Evolutionary conservation across 2,888 invertebrate genomes (phyloP).

Genomic region (Argynnis bischoffii): DNA sequence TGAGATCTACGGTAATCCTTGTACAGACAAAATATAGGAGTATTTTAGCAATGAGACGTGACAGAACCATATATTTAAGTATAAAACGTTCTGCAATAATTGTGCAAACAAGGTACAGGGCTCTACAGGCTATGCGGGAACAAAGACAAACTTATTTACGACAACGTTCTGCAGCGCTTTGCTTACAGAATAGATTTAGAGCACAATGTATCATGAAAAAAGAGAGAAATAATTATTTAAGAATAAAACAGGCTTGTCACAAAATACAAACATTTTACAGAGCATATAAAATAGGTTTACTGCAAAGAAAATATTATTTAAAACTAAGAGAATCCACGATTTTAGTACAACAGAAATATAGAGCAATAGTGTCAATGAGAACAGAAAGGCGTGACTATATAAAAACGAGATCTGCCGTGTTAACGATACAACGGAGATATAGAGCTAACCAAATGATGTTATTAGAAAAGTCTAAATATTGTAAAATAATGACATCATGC

Average conservation of each 20-base stretch:
- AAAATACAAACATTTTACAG: constrained; percentile 70
- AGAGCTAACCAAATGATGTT: constrained; percentile 61
- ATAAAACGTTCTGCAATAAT: constrained; percentile 50
- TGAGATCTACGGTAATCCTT: constrained; percentile 58
- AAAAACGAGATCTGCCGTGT: constrained; percentile 44
- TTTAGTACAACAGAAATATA: constrained; percentile 58
- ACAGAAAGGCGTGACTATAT: constrained; percentile 52
- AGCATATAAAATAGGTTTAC: constrained; percentile 51
- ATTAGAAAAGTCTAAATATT: constrained; percentile 58
- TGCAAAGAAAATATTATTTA: constrained; percentile 56
- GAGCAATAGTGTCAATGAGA: constrained; percentile 59
- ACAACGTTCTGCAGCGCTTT: constrained; percentile 45
- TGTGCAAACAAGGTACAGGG: constrained; percentile 69
- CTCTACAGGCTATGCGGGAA: constrained; percentile 54
- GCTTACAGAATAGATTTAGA: constrained; percentile 63
- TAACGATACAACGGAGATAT: constrained; percentile 62
- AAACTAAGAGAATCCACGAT: constrained; percentile 50
- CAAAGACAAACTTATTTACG: constrained; percentile 54
- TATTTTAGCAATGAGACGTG: constrained; percentile 56
- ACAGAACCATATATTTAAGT: constrained; percentile 57
- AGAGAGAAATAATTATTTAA: constrained; percentile 60
- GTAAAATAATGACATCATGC: constrained; percentile 56
- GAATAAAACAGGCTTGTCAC: constrained; percentile 56
- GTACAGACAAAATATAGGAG: constrained; percentile 71
- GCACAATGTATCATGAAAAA: constrained; percentile 57